Conservation (phyloP, 2,888 invertebrate species). For the Dexiosoma caninum region DNA sequence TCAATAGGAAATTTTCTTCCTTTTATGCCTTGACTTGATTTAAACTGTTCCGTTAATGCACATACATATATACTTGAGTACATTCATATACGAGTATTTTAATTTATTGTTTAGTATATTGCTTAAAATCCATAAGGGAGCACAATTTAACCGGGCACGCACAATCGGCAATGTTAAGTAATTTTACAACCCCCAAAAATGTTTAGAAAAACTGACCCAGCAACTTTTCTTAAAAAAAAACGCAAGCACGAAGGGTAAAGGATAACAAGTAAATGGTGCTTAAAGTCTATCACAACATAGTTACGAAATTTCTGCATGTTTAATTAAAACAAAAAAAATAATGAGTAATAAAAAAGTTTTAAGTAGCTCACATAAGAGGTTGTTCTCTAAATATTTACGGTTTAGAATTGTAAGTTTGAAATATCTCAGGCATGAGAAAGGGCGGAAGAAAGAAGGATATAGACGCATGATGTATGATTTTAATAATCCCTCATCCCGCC, state of each 20-base stretch:
- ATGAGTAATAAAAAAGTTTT: neutral
- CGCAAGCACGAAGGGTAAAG: neutral
- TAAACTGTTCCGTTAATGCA: too few relatives aligned
- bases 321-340: conserved; percentile 19
- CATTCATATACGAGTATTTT: neutral
- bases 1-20: too few relatives aligned
- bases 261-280: conserved; percentile 10
- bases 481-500: conserved; percentile 7
- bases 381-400: neutral
- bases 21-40: too few relatives aligned
- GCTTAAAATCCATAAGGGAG: neutral
- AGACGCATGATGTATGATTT: conserved; percentile 5
- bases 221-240: neutral
- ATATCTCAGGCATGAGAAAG: neutral
- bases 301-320: conserved; percentile 19
- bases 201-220: neutral
- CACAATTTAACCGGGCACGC: neutral
- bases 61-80: too few relatives aligned
- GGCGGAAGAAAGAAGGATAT: neutral
- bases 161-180: conserved; percentile 23
- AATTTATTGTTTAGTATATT: neutral
- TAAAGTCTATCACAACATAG: conserved; percentile 16
- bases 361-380: neutral
- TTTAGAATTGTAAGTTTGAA: conserved; percentile 19
- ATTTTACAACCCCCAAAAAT: conserved; percentile 46